Percentiles rank a stretch among this genome's conserved stretches.
Evolutionary conservation across 30 jellyfish, hydroid and myxozoan genomes (phyloP).

Genomic region (Cassiopea xamachana): DNA sequence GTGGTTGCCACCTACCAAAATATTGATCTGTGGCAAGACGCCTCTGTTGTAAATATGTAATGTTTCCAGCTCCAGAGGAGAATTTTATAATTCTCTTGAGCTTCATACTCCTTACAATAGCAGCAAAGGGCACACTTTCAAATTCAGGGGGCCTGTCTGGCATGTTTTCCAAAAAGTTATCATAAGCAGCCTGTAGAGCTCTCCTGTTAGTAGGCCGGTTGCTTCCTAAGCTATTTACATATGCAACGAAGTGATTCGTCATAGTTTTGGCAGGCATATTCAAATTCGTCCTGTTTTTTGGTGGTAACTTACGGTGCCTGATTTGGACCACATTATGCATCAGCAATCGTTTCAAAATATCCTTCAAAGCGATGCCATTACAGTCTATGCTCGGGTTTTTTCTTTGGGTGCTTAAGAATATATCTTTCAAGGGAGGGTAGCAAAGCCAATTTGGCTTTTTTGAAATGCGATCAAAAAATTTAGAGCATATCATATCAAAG

Average conservation of each 20-base stretch:
- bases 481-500: conserved; percentile 3
- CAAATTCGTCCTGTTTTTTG: not conserved
- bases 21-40: conserved; percentile 1
- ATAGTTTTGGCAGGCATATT: not conserved
- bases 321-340: not conserved
- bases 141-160: not conserved
- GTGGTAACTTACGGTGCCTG: not conserved
- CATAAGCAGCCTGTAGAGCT: not conserved
- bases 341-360: not conserved
- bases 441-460: not conserved
- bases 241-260: not conserved
- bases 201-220: not conserved
- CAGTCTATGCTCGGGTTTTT: not conserved
- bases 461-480: not conserved
- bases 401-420: not conserved
- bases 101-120: not conserved
- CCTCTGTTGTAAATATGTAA: not conserved
- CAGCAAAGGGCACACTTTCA: not conserved
- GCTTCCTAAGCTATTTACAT: not conserved
- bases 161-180: not conserved
- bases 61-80: conserved; percentile 5
- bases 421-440: not conserved
- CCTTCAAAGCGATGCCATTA: not conserved
- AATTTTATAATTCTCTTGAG: not conserved
- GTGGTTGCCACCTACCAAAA: not conserved